These are phyloP conservation scores for Drosophila stalkeri DNA, from an alignment of 2,888 invertebrate species.

Conservation along the genomic window DNA sequence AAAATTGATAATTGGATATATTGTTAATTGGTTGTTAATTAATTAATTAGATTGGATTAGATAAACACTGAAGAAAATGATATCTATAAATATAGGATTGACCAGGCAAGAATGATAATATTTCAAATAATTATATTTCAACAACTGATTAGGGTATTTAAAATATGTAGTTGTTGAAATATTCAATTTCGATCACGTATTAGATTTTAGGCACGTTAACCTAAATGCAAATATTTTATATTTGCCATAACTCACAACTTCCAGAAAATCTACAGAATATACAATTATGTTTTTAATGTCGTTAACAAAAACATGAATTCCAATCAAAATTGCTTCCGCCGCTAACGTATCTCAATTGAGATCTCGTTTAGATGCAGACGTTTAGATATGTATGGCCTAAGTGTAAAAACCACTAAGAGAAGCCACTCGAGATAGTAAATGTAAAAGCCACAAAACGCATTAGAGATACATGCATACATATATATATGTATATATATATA, in stretches of 20 bases:
- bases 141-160: background rate
- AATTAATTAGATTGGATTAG: background rate
- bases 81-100: background rate
- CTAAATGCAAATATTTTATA: background rate
- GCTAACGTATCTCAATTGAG: background rate
- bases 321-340: conserved; percentile 5
- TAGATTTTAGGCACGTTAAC: background rate
- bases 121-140: background rate
- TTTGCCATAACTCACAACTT: background rate
- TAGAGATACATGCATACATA: background rate
- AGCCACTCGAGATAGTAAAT: conserved; percentile 18
- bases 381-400: conserved; percentile 17
- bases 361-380: conserved; percentile 2
- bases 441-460: conserved; percentile 39
- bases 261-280: background rate
- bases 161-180: background rate
- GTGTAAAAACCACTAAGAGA: conserved; percentile 43
- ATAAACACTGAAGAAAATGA: background rate
- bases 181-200: background rate
- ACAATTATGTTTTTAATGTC: background rate
- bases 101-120: background rate
- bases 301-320: conserved; percentile 5
- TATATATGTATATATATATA: too few relatives aligned
- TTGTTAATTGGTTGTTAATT: background rate
- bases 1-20: background rate